phyloP scores from a whole-genome alignment of 2,113 vertebrate genomes.

The Microcebus griseorufus region DNA sequence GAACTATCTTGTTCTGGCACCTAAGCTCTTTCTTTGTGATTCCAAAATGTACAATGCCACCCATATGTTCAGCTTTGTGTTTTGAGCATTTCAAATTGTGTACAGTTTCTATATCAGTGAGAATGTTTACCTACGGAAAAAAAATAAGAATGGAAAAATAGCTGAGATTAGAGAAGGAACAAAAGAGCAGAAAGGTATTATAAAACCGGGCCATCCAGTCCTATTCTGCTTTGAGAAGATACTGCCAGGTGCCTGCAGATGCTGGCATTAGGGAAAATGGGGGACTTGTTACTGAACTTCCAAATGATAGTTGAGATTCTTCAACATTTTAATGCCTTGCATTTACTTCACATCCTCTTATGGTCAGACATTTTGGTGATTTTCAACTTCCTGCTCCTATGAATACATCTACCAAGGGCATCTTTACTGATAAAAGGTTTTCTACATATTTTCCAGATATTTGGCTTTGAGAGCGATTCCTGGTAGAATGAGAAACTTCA shows the following conservation, averaged over 20 bases:
- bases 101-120: neutral
- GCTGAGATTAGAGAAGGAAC: neutral
- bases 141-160: neutral
- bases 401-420: neutral
- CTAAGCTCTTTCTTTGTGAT: neutral
- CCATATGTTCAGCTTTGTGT: neutral
- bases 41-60: neutral
- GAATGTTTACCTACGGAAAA: neutral
- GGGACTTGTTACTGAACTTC: neutral
- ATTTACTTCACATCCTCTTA: neutral
- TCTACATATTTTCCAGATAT: neutral
- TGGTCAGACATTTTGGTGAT: neutral
- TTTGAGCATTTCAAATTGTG: neutral
- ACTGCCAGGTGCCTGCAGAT: neutral
- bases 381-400: neutral
- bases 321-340: neutral
- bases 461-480: neutral
- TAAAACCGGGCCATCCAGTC: neutral
- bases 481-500: neutral
- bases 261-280: fast-evolving
- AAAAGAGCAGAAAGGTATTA: neutral
- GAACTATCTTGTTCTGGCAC: neutral
- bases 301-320: neutral
- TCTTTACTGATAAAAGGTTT: neutral
- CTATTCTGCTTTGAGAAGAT: neutral